Conservation (phyloP, 2,113 vertebrate genomes). For the Nesoenas mayeri region DNA sequence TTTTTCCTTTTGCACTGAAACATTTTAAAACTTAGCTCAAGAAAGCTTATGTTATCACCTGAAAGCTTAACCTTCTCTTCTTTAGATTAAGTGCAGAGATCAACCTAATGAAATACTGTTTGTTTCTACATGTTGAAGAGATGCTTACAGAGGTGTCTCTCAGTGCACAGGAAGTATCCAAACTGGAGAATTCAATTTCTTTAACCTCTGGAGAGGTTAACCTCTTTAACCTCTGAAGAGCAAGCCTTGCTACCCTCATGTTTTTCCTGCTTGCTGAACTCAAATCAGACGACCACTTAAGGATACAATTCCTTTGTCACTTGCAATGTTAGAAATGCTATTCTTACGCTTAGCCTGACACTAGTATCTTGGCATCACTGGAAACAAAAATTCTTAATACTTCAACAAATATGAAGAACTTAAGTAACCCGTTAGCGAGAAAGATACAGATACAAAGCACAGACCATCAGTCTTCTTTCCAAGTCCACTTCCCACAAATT, state of each 20-base stretch:
- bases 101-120: neutral
- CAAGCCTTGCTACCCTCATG: neutral
- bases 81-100: neutral
- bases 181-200: neutral
- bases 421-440: neutral
- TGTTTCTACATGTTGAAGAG: neutral
- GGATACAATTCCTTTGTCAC: neutral
- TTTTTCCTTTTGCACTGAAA: neutral
- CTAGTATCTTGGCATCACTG: neutral
- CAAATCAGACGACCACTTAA: neutral
- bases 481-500: constrained; percentile 33
- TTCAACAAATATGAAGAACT: neutral
- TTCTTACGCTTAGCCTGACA: neutral
- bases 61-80: neutral
- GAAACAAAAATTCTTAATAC: neutral
- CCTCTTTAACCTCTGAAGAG: neutral
- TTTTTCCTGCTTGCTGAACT: neutral
- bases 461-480: neutral
- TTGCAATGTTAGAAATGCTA: neutral
- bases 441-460: neutral
- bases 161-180: neutral
- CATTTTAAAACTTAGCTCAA: neutral
- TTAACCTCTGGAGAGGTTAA: neutral
- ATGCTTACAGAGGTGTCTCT: neutral
- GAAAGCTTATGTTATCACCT: neutral